Base-by-base conservation (phyloP, 2,888 invertebrate genomes). In the Idaea straminata region DNA sequence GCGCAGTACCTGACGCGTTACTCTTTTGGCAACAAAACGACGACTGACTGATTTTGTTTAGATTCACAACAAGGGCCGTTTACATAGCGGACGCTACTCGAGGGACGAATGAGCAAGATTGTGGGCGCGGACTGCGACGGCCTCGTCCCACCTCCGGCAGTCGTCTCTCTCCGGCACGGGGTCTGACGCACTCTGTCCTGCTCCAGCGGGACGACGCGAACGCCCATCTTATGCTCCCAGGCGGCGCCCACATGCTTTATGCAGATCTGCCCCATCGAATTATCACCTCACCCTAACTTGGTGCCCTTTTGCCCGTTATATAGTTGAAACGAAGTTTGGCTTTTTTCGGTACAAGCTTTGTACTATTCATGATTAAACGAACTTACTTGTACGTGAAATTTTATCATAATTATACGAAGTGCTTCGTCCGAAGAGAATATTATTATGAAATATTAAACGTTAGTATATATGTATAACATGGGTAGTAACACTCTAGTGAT, bases 1-100 rank as follows among this genome's bases (percentile, higher is more conserved):
- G 82, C 80, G 81, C 80, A 79, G 81, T 80, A 79, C 83, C 78
- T 84, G 80, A 84, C 91, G 83, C 85, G 86, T 84, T 88, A 82
- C 90, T 85, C 87, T 79, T 75, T 77, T 87, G 88, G 83, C 89
- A 86, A 89, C 91, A 94, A 94, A 94, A 94, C 94, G 93, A 93
- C 92, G 94, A 93, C 94, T 93, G 94, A 91, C 90, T 88, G 90
- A 89, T 90, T 93, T 95, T 96, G 96, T 96, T 96, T 95, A 95
- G 95, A 96, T 95, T 96, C 96, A 96, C 96, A 96, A 96, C 96
- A 96, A 95, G 92, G 89, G 93, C 92, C 94, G 96, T 96, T 96
- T 96, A 96, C 96, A 95, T 96, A 96, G 95, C 92, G 91, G 89
- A 84, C 89, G 89, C 88, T 87, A 89, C 87, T 82, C 88, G 87